Evolutionary conservation across 2,797 vertebrate species (phyloP).

Genomic region (Coranthus polyacanthus): DNA sequence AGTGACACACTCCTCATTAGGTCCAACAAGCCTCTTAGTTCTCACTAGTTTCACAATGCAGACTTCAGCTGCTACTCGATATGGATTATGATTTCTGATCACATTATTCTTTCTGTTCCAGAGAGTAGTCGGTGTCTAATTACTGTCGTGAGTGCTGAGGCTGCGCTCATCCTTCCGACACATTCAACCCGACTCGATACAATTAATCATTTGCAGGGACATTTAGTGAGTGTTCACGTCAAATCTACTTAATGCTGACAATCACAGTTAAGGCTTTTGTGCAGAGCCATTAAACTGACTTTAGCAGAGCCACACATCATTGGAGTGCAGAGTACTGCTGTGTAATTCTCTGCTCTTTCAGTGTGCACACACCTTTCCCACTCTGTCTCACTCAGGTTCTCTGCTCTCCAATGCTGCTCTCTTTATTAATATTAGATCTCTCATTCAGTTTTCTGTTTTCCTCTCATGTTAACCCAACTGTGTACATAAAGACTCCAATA

Average conservation of each 20-base stretch:
- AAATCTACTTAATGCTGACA: slow-evolving; percentile 34
- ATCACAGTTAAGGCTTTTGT: slow-evolving; percentile 25
- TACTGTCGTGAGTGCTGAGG: slow-evolving; percentile 18
- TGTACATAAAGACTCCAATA: neutral
- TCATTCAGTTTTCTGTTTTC: neutral
- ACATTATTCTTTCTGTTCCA: slow-evolving; percentile 35
- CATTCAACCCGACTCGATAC: slow-evolving; percentile 21
- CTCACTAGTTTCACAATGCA: slow-evolving; percentile 19
- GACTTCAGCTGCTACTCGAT: slow-evolving; percentile 13
- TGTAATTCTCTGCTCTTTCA: slow-evolving; percentile 26
- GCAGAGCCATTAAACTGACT: slow-evolving; percentile 18
- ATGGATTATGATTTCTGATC: slow-evolving; percentile 52
- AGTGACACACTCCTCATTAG: slow-evolving; percentile 37
- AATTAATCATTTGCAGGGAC: slow-evolving; percentile 14
- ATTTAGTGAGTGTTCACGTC: slow-evolving; percentile 29
- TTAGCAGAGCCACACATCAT: neutral
- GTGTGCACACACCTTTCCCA: neutral
- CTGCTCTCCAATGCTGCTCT: neutral
- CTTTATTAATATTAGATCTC: slow-evolving; percentile 1
- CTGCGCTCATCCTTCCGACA: slow-evolving; percentile 16
- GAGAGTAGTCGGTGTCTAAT: slow-evolving; percentile 20
- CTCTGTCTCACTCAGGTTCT: neutral
- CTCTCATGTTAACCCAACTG: neutral
- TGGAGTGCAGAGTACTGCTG: slow-evolving; percentile 15
- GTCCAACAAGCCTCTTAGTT: slow-evolving; percentile 27